Percentiles rank a stretch among this genome's conserved stretches.
Evolutionary conservation across 2,797 vertebrate species (phyloP).

Genomic region (Uromys caudimaculatus): DNA sequence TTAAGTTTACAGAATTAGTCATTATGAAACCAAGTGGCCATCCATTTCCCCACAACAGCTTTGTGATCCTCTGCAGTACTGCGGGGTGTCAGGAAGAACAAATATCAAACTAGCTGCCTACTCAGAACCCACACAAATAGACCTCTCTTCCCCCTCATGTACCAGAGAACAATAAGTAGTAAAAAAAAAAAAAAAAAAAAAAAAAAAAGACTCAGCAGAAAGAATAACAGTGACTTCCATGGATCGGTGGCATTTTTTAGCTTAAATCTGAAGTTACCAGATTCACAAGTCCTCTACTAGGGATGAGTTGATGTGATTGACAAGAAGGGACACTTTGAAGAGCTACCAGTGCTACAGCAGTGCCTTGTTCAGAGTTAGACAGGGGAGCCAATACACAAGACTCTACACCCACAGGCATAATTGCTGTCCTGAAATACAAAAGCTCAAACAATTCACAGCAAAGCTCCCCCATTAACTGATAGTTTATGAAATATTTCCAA

Average conservation of each 20-base stretch:
- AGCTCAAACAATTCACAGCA: not conserved
- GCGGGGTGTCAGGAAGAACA: not conserved
- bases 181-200: too few relatives aligned
- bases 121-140: slow-evolving; percentile 34
- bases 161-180: not conserved
- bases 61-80: rapidly evolving
- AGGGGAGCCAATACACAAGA: not conserved
- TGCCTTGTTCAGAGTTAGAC: not conserved
- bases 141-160: not conserved
- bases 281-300: not conserved
- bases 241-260: slow-evolving; percentile 47
- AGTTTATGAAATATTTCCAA: slow-evolving; percentile 3
- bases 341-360: not conserved
- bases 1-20: not conserved
- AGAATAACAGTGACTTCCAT: slow-evolving; percentile 53
- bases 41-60: not conserved
- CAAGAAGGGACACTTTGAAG: slow-evolving; percentile 14
- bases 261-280: slow-evolving; percentile 56
- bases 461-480: not conserved
- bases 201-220: slow-evolving; percentile 42
- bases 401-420: not conserved
- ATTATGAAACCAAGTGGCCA: not conserved
- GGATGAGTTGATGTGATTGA: slow-evolving; percentile 27
- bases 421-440: slow-evolving; percentile 7
- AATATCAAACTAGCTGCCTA: not conserved